Base-by-base conservation (phyloP, 1,140 invertebrate species). In the Copidosoma floridanum region DNA sequence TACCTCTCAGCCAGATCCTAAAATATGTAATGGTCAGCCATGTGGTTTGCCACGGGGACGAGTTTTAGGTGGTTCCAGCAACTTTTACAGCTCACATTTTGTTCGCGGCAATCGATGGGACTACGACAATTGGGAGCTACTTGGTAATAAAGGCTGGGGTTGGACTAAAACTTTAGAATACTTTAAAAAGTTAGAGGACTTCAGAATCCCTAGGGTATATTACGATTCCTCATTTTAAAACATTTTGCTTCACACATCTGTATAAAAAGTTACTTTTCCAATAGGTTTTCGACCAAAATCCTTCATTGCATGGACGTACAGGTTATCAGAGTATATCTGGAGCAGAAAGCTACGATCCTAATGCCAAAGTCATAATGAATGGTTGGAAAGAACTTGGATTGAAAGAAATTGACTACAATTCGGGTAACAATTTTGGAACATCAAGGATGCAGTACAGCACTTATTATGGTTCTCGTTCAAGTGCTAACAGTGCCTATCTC, bases 401-500 rank as follows among this genome's bases (percentile, higher is more conserved):
- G 4, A 47, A 38, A 7, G 11, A 35, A 8, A 37, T 10, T 10
- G 55, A 57, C 44, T 16, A n/a, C 12, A 57, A 57, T 38, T 32
- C 43, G 21, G 23, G 32, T 1, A 16, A 48, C 20, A 44, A 57
- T 48, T 40, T 51, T 37, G 84, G 85, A 23, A 81, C 83, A 2
- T 81, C 81, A 69, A 71, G 84, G 16, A 66, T 80, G n/a, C 84
- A 85, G 64, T 75, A 79, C 3, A 86, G 85, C 1, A 73, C 80
- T 3, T 73, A 73, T 62, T 66, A 83, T 67, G 89, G 89, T 1
- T 78, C 81, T 56, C 81, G 90, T 57, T 81, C 84, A 64, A 91
- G 88, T 63, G 84, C 86, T 2, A 86, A 90, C 47, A 76, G 71
- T 27, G 88, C 86, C 6, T 92, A 87, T 70, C 84, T 92, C 16